Percentiles rank a stretch among this genome's conserved stretches.
Conservation (phyloP, 2,888 invertebrate genomes). For the Therioaphis trifolii region DNA sequence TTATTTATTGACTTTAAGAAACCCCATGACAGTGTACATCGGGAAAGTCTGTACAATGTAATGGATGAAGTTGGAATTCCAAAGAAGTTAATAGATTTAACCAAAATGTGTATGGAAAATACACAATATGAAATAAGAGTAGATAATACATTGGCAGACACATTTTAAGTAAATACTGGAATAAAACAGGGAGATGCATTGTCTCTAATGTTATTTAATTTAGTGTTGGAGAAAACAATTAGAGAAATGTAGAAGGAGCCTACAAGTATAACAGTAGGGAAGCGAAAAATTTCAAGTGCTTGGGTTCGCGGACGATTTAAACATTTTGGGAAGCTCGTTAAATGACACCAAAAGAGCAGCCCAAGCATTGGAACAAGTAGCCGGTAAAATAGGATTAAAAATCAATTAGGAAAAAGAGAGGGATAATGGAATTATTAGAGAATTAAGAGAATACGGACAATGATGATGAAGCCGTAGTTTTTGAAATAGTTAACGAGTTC, state of each 20-base stretch:
- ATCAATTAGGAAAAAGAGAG: no score
- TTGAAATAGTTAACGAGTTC: neutral
- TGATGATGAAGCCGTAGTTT: neutral
- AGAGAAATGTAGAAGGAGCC: conserved; percentile 23
- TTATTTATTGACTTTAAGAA: no score
- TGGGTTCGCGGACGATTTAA: no score
- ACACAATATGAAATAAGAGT: neutral
- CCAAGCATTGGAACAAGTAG: conserved; percentile 7
- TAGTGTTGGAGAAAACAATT: no score
- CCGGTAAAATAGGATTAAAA: no score
- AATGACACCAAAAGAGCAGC: conserved; percentile 13
- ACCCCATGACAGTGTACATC: no score
- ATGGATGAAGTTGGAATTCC: no score
- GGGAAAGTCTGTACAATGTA: no score
- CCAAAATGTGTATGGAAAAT: no score
- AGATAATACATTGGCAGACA: neutral
- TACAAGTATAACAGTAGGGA: neutral
- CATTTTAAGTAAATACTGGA: neutral
- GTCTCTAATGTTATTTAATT: conserved; percentile 20
- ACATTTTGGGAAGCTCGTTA: neutral
- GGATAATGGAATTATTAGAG: neutral
- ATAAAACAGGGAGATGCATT: conserved; percentile 10
- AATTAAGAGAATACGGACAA: neutral
- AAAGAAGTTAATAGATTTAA: no score
- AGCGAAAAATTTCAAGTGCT: neutral